Base-by-base conservation (phyloP, 2,113 vertebrate species). In the Poicephalus gulielmi region DNA sequence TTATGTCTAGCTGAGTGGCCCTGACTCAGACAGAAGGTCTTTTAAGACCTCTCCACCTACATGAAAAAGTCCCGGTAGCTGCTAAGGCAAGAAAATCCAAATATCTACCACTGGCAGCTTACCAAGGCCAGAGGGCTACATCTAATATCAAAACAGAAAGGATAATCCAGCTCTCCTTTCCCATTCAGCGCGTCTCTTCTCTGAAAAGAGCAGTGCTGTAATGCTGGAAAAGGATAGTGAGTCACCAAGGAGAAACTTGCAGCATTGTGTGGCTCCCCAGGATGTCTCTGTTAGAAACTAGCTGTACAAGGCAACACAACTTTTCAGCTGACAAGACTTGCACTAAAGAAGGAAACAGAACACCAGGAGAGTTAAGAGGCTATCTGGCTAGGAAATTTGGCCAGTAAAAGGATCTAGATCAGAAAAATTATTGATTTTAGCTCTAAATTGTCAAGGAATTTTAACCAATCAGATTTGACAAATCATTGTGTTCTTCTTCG, bases 11-110 rank as follows among this genome's bases (percentile, higher is more conserved):
- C 27, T 91, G 41, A 63, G 37, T 66, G 37, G 13, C 49, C 22
- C 57, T 94, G 67, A 83, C 74, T 94, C 77, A 92, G 44, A 49
- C 5, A 86, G 24, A 68, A 90, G 44, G 41, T 44, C 33, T 75
- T 90, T 75, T 60, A 55, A 92, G 73, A 75, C 25, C 7, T 71
- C 9, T 9, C 7, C 7, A 73, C 50, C 66, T 55, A n/a, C 81
- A 41, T 35, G 24, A 85, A 86, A 78, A 92, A 8, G 27, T 87
- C 16, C 10, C 0, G 0, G 33, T 78, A 86, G 69, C 86, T 95
- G 76, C 88, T 92, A 91, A 86, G 50, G 39, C 77, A 89, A 86
- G 83, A 86, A 94, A 78, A 92, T 55, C 33, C 31, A 59, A 83
- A 83, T 33, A 86, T 84, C 28, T 43, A 46, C 50, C 8, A 16